These are phyloP conservation scores for Watsonalla cultraria DNA, from an alignment of 2,888 invertebrate species.

Conservation along the genomic window DNA sequence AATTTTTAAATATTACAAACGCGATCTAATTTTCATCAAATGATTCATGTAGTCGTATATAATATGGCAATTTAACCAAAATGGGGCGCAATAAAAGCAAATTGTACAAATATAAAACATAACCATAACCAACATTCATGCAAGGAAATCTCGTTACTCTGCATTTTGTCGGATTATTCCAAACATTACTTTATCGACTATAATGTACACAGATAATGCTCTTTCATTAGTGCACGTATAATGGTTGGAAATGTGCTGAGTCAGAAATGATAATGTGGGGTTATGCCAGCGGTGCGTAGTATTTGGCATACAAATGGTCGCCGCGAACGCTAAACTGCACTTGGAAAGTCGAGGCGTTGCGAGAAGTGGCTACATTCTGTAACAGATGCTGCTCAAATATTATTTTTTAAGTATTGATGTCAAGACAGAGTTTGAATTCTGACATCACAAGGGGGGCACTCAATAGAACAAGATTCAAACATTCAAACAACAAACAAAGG, in stretches of 20 bases:
- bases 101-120: slow-evolving; percentile 21
- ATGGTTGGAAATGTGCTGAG: not conserved
- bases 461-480: too few relatives aligned
- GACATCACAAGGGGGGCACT: too few relatives aligned
- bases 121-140: slow-evolving; percentile 61
- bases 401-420: too few relatives aligned
- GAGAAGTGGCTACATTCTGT: too few relatives aligned
- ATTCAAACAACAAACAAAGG: too few relatives aligned
- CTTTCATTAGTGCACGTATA: not conserved
- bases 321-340: not conserved
- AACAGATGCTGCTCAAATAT: too few relatives aligned
- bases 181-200: slow-evolving; percentile 24
- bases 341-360: too few relatives aligned
- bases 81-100: slow-evolving; percentile 11
- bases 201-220: not conserved
- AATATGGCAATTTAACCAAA: not conserved
- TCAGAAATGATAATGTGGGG: not conserved
- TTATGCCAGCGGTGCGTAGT: not conserved
- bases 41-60: too few relatives aligned
- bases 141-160: slow-evolving; percentile 77
- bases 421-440: too few relatives aligned
- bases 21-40: too few relatives aligned
- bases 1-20: too few relatives aligned
- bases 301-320: not conserved
- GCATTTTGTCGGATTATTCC: slow-evolving; percentile 33